Conservation (phyloP, 1,140 invertebrate genomes). For the Muscidifurax raptorellus region DNA sequence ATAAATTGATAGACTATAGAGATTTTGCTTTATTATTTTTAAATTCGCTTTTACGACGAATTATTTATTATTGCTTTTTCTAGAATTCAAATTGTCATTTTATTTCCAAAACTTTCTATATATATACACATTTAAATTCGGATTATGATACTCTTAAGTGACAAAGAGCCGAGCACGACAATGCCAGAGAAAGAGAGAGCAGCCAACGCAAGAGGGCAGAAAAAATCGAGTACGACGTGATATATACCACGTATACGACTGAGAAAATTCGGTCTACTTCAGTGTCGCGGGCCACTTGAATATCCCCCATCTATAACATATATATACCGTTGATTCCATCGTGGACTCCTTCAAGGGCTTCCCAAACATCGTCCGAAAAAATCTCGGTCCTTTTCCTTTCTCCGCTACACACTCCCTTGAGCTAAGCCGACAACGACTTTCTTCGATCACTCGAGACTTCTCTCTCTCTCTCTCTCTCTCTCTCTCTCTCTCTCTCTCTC, state of each 20-base stretch:
- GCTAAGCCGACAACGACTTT: slow-evolving; percentile 35
- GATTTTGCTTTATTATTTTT: too few relatives aligned
- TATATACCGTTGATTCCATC: slow-evolving; percentile 62
- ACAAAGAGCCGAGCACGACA: background rate
- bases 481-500: slow-evolving; percentile 53
- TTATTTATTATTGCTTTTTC: too few relatives aligned
- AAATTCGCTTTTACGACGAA: too few relatives aligned
- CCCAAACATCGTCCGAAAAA: slow-evolving; percentile 62
- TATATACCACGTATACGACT: background rate
- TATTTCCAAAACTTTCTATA: too few relatives aligned
- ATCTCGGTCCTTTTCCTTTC: slow-evolving; percentile 39
- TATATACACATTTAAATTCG: too few relatives aligned
- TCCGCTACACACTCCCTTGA: slow-evolving; percentile 4
- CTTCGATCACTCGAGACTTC: slow-evolving; percentile 50
- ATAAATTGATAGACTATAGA: too few relatives aligned
- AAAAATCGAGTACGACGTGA: background rate
- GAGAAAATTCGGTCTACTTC: slow-evolving; percentile 1
- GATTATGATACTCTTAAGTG: too few relatives aligned
- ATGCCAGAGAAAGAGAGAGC: background rate
- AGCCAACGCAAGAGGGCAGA: background rate
- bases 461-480: slow-evolving; percentile 47
- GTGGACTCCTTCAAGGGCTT: slow-evolving; percentile 55
- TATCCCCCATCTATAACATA: slow-evolving; percentile 27
- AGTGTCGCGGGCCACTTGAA: slow-evolving; percentile 53
- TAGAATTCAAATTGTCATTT: too few relatives aligned